Conservation (phyloP, 2,888 invertebrate genomes). For the Agrotis clavis region DNA sequence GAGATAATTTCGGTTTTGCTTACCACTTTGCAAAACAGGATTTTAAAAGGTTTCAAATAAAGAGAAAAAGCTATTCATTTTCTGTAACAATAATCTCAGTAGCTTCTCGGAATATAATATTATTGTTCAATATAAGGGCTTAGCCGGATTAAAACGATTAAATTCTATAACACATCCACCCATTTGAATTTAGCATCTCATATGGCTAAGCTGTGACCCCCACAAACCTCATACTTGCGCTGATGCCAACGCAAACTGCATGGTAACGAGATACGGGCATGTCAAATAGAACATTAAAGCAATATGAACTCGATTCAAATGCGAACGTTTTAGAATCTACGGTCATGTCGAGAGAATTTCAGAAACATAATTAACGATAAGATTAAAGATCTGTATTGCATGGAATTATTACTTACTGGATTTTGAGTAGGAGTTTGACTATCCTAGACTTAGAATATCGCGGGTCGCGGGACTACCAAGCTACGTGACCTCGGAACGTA, state of each 20-base stretch:
- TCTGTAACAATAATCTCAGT: too few species aligned
- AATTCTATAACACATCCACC: constrained; percentile 12
- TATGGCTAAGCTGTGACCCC: constrained; percentile 23
- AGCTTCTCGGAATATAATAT: too few species aligned
- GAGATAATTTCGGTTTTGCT: too few species aligned
- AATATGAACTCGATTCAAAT: constrained; percentile 31
- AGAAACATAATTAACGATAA: constrained; percentile 2
- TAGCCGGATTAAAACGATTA: constrained; percentile 12
- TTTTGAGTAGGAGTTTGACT: not conserved
- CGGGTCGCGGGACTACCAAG: too few species aligned
- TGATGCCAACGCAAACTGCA: constrained; percentile 46
- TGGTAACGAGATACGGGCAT: constrained; percentile 53
- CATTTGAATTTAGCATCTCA: constrained; percentile 21
- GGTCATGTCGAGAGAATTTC: not conserved
- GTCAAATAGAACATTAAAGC: constrained; percentile 52
- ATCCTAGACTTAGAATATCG: too few species aligned
- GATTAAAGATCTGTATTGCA: not conserved
- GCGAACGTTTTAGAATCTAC: constrained; percentile 20
- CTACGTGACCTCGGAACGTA: too few species aligned
- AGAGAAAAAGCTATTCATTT: too few species aligned
- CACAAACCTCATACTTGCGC: constrained; percentile 32
- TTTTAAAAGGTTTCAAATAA: too few species aligned
- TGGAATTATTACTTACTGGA: not conserved
- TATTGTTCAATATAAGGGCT: not conserved
- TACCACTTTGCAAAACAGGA: too few species aligned